Conservation (phyloP, 2,797 vertebrate species). For the Balearica regulorum region DNA sequence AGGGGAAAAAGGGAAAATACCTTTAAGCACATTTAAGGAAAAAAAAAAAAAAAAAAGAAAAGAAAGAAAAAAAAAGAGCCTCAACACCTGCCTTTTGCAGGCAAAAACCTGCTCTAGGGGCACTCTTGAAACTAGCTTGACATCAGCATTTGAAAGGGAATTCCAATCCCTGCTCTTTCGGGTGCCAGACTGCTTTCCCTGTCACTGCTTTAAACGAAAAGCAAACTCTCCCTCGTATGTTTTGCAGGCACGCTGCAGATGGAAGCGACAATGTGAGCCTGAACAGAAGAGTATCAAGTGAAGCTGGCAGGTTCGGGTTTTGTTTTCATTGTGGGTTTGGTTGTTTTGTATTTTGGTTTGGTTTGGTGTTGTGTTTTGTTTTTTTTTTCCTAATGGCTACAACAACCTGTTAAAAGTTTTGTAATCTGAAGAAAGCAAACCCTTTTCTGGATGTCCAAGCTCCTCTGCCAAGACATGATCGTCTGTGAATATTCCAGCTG, state of each 20-base stretch:
- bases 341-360: neutral
- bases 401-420: conserved; percentile 48
- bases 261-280: neutral
- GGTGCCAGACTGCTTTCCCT: conserved; percentile 31
- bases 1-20: conserved; percentile 47
- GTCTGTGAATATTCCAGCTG: conserved; percentile 48
- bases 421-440: conserved; percentile 9
- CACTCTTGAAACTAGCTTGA: conserved; percentile 39
- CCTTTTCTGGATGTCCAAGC: conserved; percentile 10
- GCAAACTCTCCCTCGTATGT: neutral
- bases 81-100: conserved; percentile 57
- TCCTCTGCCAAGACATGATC: conserved; percentile 27
- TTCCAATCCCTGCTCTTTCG: conserved; percentile 4
- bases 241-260: neutral
- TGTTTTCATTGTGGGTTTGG: neutral
- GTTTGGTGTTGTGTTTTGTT: neutral
- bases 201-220: neutral
- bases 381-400: neutral
- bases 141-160: conserved; percentile 53
- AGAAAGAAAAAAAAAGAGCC: neutral
- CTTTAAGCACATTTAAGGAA: neutral
- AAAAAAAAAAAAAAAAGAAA: neutral
- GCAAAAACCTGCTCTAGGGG: conserved; percentile 41
- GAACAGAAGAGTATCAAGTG: neutral
- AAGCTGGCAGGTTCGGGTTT: neutral